Base-by-base conservation (phyloP, 2,888 invertebrate genomes). In the Agelastica alni region DNA sequence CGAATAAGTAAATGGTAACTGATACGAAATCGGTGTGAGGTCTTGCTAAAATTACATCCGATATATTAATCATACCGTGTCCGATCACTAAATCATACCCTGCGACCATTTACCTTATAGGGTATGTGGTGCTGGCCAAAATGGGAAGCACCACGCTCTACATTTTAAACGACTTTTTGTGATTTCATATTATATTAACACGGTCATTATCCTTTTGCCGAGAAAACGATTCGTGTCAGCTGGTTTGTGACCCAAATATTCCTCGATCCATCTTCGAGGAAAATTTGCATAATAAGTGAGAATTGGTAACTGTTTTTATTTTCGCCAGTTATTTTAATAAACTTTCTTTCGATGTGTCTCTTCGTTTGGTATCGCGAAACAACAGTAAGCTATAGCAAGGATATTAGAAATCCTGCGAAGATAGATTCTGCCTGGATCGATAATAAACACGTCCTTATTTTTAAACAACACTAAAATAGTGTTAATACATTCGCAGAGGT, bases 31-130 rank as follows among this genome's bases (percentile, higher is more conserved):
- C 66, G 57, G 64, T 64, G 66, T 66, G 66, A 63, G 66, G 66
- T 66, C 66, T 58, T 58, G 59, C 62, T 61, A 58, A 63, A 64
- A 61, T 63, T 61, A 59, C 63, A 51, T 12, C 48, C 34, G 60
- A 58, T 54, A 55, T 62, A 65, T 65, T 65, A 65, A 65, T 66
- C 63, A 60, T 61, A 46, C 56, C 59, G 41, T 57, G 58, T 42
- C 48, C 58, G 48, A 49, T 53, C 54, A 58, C 54, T 66, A 65
- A 66, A 64, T 63, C 64, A 63, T 58, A 58, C 53, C 60, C 45
- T 55, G 63, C 59, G 61, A 64, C 62, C 52, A 56, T 60, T 60
- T 44, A 32, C 63, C 63, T 61, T 64, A 60, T 63, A 56, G 53
- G 64, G 60, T 52, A 52, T 51, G 6, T 57, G 60, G 57, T 51